Conservation (phyloP, 2,888 invertebrate genomes). For the Phortica okadai region DNA sequence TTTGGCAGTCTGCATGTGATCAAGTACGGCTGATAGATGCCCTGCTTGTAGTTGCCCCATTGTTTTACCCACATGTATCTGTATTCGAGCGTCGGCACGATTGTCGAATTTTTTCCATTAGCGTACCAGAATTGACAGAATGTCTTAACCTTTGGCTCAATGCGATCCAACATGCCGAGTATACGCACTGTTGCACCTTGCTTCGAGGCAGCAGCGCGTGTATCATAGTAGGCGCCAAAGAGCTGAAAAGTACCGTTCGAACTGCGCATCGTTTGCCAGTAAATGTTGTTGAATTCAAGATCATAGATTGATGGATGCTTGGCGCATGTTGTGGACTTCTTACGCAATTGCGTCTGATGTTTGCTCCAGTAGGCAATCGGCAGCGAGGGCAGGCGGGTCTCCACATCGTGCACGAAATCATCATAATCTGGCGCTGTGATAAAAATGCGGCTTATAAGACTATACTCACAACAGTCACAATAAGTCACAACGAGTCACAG, state of each 20-base stretch:
- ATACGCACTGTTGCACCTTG: constrained; percentile 90
- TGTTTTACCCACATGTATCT: constrained; percentile 96
- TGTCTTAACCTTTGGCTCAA: constrained; percentile 88
- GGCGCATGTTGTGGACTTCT: constrained; percentile 84
- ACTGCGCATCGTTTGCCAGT: constrained; percentile 92
- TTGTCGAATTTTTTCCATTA: constrained; percentile 86
- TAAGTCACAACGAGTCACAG: too few species aligned
- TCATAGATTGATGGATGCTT: constrained; percentile 93
- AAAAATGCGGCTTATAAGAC: too few species aligned
- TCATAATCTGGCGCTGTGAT: constrained; percentile 80
- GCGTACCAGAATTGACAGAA: constrained; percentile 95
- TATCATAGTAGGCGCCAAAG: constrained; percentile 91
- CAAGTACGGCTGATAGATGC: constrained; percentile 93
- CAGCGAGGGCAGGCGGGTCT: constrained; percentile 87
- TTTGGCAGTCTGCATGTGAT: constrained; percentile 92
- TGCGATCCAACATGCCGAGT: constrained; percentile 92
- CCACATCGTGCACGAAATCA: constrained; percentile 86
- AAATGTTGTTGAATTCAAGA: constrained; percentile 93
- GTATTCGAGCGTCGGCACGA: constrained; percentile 90
- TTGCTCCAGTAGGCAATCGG: constrained; percentile 92
- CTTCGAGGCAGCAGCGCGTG: constrained; percentile 84
- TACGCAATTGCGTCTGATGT: constrained; percentile 81
- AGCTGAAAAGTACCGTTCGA: constrained; percentile 93
- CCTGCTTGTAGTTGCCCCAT: constrained; percentile 95
- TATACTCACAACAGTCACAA: too few species aligned